Conservation (phyloP, 2,888 invertebrate genomes). For the Penaeus monodon region DNA sequence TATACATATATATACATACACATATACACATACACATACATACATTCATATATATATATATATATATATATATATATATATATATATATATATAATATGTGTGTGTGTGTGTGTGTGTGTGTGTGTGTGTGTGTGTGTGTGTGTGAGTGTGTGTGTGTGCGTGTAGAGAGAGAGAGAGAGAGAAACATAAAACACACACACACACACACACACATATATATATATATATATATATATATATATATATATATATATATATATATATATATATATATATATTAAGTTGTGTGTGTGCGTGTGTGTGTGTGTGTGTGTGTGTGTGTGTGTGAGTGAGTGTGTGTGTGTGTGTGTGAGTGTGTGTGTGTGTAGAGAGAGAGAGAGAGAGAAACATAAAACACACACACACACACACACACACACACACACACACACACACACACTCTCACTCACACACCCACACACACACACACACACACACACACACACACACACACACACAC, state of each 20-base stretch:
- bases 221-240: slow-evolving; percentile 25
- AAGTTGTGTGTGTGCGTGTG: background rate
- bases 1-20: background rate
- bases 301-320: background rate
- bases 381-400: too few species aligned
- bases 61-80: background rate
- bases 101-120: background rate
- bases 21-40: background rate
- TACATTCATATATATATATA: background rate
- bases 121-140: background rate
- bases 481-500: too few species aligned
- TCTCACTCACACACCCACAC: too few species aligned
- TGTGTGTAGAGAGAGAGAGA: too few species aligned
- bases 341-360: background rate
- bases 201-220: background rate
- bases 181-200: too few species aligned
- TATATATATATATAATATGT: background rate
- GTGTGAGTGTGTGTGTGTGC: background rate
- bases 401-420: too few species aligned
- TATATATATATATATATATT: slow-evolving; percentile 23
- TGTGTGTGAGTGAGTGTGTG: background rate
- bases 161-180: too few species aligned
- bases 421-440: too few species aligned
- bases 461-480: too few species aligned
- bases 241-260: slow-evolving; percentile 23